Evolutionary conservation across 2,113 vertebrate genomes (phyloP).

Genomic region (Tenebrosternarchus preto): DNA sequence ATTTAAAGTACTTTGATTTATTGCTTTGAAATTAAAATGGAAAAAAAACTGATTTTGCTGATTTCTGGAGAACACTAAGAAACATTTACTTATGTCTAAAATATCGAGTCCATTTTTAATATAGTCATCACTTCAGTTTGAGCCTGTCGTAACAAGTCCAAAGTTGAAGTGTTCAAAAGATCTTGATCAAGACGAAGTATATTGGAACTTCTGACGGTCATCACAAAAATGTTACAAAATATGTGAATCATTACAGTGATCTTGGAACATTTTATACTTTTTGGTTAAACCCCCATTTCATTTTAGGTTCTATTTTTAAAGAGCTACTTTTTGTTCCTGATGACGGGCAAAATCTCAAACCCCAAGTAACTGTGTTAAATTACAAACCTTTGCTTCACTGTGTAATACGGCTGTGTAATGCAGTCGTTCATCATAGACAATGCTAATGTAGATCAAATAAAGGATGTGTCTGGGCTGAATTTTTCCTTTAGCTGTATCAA

Average conservation of each 20-base stretch:
- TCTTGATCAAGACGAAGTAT: too few relatives aligned
- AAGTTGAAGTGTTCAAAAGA: too few relatives aligned
- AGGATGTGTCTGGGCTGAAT: not conserved
- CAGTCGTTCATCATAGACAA: not conserved
- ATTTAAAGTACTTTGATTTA: constrained; percentile 57
- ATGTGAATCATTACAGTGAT: not conserved
- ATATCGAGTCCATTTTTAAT: not conserved
- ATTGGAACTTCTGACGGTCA: too few relatives aligned
- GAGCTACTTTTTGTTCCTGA: not conserved
- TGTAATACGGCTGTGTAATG: not conserved
- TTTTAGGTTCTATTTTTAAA: not conserved
- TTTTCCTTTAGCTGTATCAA: not conserved
- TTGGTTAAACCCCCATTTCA: not conserved
- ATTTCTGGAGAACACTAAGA: not conserved
- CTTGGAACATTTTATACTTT: not conserved
- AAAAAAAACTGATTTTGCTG: constrained; percentile 6
- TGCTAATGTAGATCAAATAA: not conserved
- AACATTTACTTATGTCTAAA: not conserved
- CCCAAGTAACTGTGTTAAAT: constrained; percentile 8
- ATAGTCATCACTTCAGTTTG: not conserved
- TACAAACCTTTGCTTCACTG: not conserved
- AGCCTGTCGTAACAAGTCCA: too few relatives aligned
- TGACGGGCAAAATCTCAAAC: not conserved
- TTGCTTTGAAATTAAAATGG: constrained; percentile 58
- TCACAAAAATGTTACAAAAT: too few relatives aligned